Percentiles rank a stretch among this genome's conserved stretches.
Evolutionary conservation across 1,140 invertebrate genomes (phyloP).

Genomic region (Rhizoglyphus robini): DNA sequence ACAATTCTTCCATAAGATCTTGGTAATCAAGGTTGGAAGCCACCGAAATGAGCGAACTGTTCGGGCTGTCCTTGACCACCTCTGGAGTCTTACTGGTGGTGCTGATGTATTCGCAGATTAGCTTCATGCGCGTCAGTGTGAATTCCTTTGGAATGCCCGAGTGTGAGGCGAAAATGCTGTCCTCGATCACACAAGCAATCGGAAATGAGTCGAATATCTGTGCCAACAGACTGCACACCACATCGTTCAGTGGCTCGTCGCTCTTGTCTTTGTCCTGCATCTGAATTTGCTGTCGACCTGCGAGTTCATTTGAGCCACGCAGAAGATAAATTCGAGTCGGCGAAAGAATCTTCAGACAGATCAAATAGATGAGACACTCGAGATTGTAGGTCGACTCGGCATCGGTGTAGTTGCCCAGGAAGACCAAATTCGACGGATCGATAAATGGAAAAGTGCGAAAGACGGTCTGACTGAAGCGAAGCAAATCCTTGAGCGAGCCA

Average conservation of each 20-base stretch:
- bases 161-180: background rate
- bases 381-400: slow-evolving; percentile 31
- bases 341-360: slow-evolving; percentile 46
- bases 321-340: slow-evolving; percentile 44
- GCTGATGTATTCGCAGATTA: background rate
- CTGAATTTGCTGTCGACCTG: background rate
- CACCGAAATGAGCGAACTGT: background rate
- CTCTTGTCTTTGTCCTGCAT: slow-evolving; percentile 3
- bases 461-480: slow-evolving; percentile 46
- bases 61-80: no score
- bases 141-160: background rate
- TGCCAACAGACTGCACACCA: background rate
- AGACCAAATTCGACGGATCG: slow-evolving; percentile 44
- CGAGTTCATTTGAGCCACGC: slow-evolving; percentile 49
- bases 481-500: slow-evolving; percentile 45
- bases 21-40: background rate
- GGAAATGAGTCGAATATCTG: slow-evolving; percentile 3
- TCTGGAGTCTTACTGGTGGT: background rate
- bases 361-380: slow-evolving; percentile 45
- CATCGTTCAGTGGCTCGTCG: background rate
- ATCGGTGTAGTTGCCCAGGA: slow-evolving; percentile 52
- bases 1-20: background rate
- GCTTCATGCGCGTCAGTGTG: background rate
- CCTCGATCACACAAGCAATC: slow-evolving; percentile 1
- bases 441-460: slow-evolving; percentile 44